phyloP scores from a whole-genome alignment of 2,888 invertebrate species.

The Epinotia bilunana region DNA sequence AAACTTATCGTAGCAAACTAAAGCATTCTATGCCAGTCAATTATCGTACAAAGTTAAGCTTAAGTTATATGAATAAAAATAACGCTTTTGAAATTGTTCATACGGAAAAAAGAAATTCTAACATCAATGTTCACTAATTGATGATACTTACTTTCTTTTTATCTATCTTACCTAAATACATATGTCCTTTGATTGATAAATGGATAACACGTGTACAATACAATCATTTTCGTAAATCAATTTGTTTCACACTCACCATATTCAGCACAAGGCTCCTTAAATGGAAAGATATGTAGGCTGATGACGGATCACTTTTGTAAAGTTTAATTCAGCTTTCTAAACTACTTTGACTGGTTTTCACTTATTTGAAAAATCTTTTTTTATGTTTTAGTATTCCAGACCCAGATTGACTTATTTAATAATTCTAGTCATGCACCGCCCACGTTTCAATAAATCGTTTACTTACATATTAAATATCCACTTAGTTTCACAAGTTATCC shows the following conservation, averaged over 20 bases:
- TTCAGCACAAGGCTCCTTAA: conserved; percentile 6
- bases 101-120: neutral
- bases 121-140: neutral
- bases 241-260: conserved; percentile 30
- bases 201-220: conserved; percentile 8
- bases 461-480: conserved; percentile 14
- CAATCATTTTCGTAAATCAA: conserved; percentile 9
- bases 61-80: too few relatives aligned
- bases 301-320: conserved; percentile 28
- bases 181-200: conserved; percentile 12
- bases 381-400: neutral
- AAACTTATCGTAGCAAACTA: too few relatives aligned
- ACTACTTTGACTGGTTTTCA: conserved; percentile 8
- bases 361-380: conserved; percentile 17
- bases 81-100: neutral
- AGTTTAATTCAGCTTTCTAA: conserved; percentile 11
- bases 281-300: conserved; percentile 34
- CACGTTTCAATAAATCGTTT: conserved; percentile 10
- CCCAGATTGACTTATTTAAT: conserved; percentile 17
- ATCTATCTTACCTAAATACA: neutral
- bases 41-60: too few relatives aligned
- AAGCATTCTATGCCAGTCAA: too few relatives aligned
- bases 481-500: conserved; percentile 15
- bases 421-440: conserved; percentile 29
- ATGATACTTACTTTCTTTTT: neutral